A percentile compares a stretch with the other conserved stretches of the same genome.
phyloP scores from a whole-genome alignment of 2,113 vertebrate species.

The Thymallus thymallus region DNA sequence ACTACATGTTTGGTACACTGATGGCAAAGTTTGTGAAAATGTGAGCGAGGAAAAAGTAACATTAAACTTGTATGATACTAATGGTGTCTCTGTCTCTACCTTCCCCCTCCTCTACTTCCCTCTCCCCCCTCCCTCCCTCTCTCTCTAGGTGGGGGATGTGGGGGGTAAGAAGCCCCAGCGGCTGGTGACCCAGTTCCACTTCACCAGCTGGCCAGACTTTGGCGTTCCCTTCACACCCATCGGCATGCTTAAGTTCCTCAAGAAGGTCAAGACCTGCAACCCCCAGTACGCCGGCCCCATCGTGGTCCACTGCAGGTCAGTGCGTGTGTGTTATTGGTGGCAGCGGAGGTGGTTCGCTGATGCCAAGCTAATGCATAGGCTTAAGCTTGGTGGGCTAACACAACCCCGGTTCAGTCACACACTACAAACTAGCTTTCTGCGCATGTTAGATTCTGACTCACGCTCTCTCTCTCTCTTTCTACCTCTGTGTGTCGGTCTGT shows the following conservation, averaged over 20 bases:
- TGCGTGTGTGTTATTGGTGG: not conserved
- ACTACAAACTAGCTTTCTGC: not conserved
- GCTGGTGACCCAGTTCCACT: conserved; percentile 96
- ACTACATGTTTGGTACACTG: no score
- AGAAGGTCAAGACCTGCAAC: conserved; percentile 95
- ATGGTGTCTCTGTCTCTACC: not conserved
- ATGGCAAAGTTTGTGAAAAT: no score
- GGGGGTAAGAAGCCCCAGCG: conserved; percentile 96
- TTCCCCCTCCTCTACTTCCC: not conserved
- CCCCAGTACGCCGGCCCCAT: conserved; percentile 93
- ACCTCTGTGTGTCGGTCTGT: not conserved
- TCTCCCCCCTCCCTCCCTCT: no score
- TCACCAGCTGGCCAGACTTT: conserved; percentile 98
- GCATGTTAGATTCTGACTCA: not conserved
- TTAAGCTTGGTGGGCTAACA: no score
- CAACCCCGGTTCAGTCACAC: no score
- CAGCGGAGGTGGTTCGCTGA: no score
- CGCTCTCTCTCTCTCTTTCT: not conserved
- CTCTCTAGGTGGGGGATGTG: conserved; percentile 86
- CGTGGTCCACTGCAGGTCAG: conserved; percentile 95
- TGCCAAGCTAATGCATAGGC: no score
- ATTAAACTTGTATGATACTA: no score
- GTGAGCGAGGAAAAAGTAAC: no score
- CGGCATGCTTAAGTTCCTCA: conserved; percentile 97
- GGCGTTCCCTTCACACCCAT: conserved; percentile 97